Conservation (phyloP, 2,797 vertebrate genomes). For the Callimico goeldii region DNA sequence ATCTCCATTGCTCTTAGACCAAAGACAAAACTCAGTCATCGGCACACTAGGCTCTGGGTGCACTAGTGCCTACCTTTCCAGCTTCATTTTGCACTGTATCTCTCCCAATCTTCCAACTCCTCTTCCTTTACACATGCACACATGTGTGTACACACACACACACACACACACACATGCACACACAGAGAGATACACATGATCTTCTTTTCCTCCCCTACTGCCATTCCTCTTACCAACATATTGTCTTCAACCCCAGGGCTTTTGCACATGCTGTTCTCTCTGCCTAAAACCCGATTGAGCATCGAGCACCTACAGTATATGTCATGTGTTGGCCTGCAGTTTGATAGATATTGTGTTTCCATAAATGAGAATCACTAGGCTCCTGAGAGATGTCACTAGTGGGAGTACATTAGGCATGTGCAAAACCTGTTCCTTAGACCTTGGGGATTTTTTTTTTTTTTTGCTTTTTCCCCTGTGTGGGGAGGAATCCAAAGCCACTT, state of each 20-base stretch:
- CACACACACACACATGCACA: not conserved
- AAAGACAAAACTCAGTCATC: not conserved
- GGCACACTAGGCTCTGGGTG: not conserved
- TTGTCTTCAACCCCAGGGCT: not conserved
- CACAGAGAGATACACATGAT: not conserved
- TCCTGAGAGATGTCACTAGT: not conserved
- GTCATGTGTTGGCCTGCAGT: not conserved
- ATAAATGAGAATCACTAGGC: not conserved
- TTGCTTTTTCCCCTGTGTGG: not conserved
- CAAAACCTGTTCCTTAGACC: not conserved
- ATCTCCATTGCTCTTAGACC: not conserved
- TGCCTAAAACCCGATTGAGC: not conserved
- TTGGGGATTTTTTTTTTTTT: not conserved
- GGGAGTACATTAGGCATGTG: not conserved
- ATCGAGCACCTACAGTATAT: not conserved
- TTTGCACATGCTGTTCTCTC: not conserved
- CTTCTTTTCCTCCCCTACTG: not conserved
- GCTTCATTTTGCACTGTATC: not conserved
- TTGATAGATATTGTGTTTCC: not conserved
- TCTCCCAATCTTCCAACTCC: too few relatives aligned
- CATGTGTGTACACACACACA: not conserved
- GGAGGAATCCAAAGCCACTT: not conserved
- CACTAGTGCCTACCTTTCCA: not conserved
- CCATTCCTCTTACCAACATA: too few relatives aligned
- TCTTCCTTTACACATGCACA: not conserved